Percentiles rank a stretch among this genome's conserved stretches.
phyloP scores from a whole-genome alignment of 2,888 invertebrate genomes.

The Pegoplata infirma region DNA sequence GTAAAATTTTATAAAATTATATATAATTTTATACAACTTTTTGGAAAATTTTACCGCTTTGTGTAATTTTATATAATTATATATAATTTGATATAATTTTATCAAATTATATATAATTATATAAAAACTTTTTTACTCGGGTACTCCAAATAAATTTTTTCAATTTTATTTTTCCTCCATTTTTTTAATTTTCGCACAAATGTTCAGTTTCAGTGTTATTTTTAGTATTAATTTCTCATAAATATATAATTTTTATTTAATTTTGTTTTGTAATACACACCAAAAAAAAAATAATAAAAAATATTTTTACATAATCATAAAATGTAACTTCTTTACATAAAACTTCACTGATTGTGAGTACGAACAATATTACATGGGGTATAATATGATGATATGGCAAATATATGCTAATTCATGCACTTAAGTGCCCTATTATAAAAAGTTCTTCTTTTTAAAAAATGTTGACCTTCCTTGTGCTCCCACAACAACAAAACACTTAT shows the following conservation, averaged over 20 bases:
- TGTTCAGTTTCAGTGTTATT: not conserved
- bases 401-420: slow-evolving; percentile 60
- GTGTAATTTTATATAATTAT: too few relatives aligned
- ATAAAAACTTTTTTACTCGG: too few relatives aligned
- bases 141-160: too few relatives aligned
- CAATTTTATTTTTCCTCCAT: too few relatives aligned
- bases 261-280: not conserved
- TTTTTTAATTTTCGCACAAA: too few relatives aligned
- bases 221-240: slow-evolving; percentile 19
- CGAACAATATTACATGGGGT: not conserved
- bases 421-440: slow-evolving; percentile 48
- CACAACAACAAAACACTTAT: not conserved
- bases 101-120: too few relatives aligned
- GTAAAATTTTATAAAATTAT: too few relatives aligned
- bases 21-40: too few relatives aligned
- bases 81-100: too few relatives aligned
- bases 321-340: not conserved
- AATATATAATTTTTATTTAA: slow-evolving; percentile 14
- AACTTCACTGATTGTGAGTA: not conserved
- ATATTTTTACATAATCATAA: not conserved
- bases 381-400: slow-evolving; percentile 38
- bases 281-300: too few relatives aligned
- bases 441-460: not conserved
- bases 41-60: too few relatives aligned
- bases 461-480: not conserved